These are phyloP conservation scores for Lumbricus terrestris DNA, from an alignment of 2,888 invertebrate species.

Conservation along the genomic window DNA sequence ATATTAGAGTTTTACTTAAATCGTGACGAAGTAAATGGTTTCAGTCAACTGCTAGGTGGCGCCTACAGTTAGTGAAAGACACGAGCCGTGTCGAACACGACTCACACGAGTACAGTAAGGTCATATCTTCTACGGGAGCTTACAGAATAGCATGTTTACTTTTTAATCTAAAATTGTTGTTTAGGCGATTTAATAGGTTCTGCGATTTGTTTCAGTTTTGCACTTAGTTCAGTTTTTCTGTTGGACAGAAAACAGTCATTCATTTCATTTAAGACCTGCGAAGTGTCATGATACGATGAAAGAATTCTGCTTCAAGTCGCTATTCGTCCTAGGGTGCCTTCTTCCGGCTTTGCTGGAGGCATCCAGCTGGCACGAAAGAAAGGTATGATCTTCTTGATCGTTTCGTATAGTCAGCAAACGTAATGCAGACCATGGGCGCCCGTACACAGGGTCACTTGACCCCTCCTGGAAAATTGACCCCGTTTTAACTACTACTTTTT, in stretches of 20 bases:
- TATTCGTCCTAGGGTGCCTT: background rate
- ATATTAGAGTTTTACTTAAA: too few species aligned
- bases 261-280: background rate
- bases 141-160: background rate
- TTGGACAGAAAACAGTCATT: too few species aligned
- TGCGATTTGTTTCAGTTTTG: background rate
- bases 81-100: too few species aligned
- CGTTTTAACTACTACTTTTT: too few species aligned
- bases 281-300: background rate
- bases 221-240: background rate
- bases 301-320: background rate
- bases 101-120: too few species aligned
- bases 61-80: background rate
- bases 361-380: background rate
- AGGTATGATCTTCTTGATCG: background rate
- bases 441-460: too few species aligned
- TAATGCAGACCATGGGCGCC: too few species aligned
- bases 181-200: too few species aligned
- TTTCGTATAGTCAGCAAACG: too few species aligned
- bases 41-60: background rate
- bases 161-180: background rate
- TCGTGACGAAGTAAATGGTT: background rate
- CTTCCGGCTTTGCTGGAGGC: background rate
- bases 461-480: too few species aligned
- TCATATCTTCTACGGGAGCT: background rate